Conservation (phyloP, 2,113 vertebrate genomes). For the Pardalotus punctatus region DNA sequence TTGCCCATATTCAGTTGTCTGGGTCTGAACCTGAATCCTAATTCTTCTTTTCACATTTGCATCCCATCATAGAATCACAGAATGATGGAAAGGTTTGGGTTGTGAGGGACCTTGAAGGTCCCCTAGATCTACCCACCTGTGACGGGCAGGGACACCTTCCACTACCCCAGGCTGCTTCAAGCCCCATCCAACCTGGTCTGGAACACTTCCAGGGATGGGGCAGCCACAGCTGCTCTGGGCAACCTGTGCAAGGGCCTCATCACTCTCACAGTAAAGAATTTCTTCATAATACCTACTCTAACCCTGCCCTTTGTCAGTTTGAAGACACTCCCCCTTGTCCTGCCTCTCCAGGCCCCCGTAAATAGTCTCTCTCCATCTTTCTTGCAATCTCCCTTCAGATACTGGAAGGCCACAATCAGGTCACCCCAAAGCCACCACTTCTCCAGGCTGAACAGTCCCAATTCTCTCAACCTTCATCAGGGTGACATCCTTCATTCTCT, state of each 20-base stretch:
- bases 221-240: background rate
- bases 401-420: background rate
- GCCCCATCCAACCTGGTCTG: accelerated
- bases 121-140: background rate
- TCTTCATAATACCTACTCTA: background rate
- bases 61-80: background rate
- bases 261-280: background rate
- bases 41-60: background rate
- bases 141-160: accelerated
- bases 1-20: background rate
- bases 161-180: background rate
- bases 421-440: background rate
- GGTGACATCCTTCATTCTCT: background rate
- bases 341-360: background rate
- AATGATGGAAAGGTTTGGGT: background rate
- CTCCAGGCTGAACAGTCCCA: background rate
- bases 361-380: too few relatives aligned
- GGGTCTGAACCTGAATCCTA: background rate
- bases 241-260: background rate
- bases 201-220: background rate
- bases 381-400: background rate
- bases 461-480: background rate
- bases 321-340: background rate
- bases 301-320: background rate
- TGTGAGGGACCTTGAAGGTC: background rate